Base-by-base conservation (phyloP, 1,140 invertebrate genomes). In the Caenorhabditis latens region DNA sequence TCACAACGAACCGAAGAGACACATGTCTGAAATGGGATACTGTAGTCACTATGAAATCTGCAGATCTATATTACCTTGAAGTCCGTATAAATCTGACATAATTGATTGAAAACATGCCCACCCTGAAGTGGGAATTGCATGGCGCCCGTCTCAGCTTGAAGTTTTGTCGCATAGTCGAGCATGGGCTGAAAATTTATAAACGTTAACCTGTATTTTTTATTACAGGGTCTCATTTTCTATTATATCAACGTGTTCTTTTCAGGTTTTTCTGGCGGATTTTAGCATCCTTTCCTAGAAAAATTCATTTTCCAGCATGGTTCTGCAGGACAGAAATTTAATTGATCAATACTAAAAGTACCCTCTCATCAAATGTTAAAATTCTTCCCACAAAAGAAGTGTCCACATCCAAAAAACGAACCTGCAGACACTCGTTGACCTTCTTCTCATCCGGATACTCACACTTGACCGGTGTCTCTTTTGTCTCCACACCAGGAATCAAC, bases 111-210 rank as follows among this genome's bases (percentile, higher is more conserved):
- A 16, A 89, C 85, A 8, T 89, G 63, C 0, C 87, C 89, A 11
- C 89, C 89, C 42, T 89, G 89, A 16, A 89, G 55, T 13, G 89
- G 89, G 46, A 89, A 89, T 42, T 89, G 89, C 88, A 89, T 84
- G 4, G 84, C 87, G 14, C 89, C 89, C 14, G 89, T 89, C 19
- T 89, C 85, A 16, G 83, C 88, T 87, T 89, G 89, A 13, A 89
- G 88, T 55, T 84, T 84, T n/a, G 82, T 79, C 3, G 89, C 89
- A 82, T 89, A 89, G 46, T 88, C 67, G 40, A 89, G 88, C 84
- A 89, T 89, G 8, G 89, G 89, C 89, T 89, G 85, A 84, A 89
- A 71, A 86, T 32, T 32, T n/a, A 57, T 21, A 48, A 32, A 32
- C 2, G 0, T 32, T 32, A 32, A 32, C 32, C 32, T 32, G 32